Conservation (phyloP, 2,888 invertebrate genomes). For the Melanotus villosus region DNA sequence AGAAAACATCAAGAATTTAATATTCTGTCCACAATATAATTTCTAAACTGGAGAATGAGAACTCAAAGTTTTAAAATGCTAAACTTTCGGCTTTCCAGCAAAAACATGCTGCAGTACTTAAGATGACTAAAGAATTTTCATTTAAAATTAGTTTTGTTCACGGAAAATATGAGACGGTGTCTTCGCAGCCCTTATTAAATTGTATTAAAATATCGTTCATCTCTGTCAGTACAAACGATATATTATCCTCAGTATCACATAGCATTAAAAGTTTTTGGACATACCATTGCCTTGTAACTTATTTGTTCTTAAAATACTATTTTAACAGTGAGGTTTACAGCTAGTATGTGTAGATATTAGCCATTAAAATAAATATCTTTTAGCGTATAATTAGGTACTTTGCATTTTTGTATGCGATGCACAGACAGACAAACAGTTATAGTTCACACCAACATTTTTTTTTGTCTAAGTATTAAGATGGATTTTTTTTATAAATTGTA, state of each 20-base stretch:
- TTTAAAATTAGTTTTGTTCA: constrained; percentile 31
- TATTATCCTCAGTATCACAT: constrained; percentile 49
- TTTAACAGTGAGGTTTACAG: constrained; percentile 45
- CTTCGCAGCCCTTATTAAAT: constrained; percentile 47
- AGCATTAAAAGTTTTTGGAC: constrained; percentile 47
- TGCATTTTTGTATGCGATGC: constrained; percentile 37
- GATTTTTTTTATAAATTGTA: constrained; percentile 17
- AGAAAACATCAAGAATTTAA: constrained; percentile 34
- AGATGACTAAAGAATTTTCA: constrained; percentile 27
- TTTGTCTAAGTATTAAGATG: constrained; percentile 21
- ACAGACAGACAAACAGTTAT: constrained; percentile 37
- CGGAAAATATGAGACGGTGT: constrained; percentile 38
- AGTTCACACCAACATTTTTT: constrained; percentile 32
- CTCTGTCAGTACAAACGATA: constrained; percentile 48
- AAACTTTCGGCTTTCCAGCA: constrained; percentile 20
- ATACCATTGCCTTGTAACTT: constrained; percentile 44
- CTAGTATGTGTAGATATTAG: constrained; percentile 43
- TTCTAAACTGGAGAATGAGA: constrained; percentile 28
- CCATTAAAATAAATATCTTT: constrained; percentile 41
- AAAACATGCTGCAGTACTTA: constrained; percentile 21
- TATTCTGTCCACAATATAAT: constrained; percentile 33
- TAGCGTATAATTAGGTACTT: constrained; percentile 38
- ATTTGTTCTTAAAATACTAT: constrained; percentile 40
- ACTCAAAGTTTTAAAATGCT: constrained; percentile 32
- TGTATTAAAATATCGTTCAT: constrained; percentile 48